Base-by-base conservation (phyloP, 2,113 vertebrate genomes). In the Cervus canadensis region DNA sequence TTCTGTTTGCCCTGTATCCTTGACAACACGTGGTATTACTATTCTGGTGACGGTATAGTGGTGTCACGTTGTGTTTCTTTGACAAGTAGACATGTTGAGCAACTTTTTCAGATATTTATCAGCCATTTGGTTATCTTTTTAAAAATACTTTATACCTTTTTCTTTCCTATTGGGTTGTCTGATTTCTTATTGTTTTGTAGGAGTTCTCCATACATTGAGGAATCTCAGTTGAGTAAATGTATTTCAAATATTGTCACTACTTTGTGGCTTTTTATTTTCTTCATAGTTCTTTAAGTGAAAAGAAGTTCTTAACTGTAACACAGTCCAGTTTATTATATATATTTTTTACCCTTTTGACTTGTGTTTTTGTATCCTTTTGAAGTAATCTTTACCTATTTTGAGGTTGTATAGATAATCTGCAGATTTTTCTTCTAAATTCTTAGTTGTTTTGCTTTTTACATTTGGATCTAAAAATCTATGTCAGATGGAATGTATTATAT, bases 181-280 rank as follows among this genome's bases (percentile, higher is more conserved):
- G 36, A 71, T 94, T 90, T 92, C 82, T 96, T 50, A 40, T 21
- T 88, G 30, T 48, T 92, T 96, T 62, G 1, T 43, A 71, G 40
- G 15, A 43, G 6, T 50, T 78, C 28, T 92, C 90, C 64, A 33
- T 78, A 76, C n/a, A 64, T 81, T 76, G 86, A 95, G 3, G 30
- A 11, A 25, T 92, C 21, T 87, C 26, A 87, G 7, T 40, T 85
- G 76, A 93, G 10, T 93, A 93, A 82, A 57, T 62, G 15, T 50
- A 74, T 74, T 94, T 19, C 15, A 84, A 30, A 23, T 94, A 64
- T 87, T 15, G 74, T 88, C 30, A 82, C 79, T 11, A 21, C 25
- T 93, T 71, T 91, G 16, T 62, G 45, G 12, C n/a, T 78, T 76
- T 78, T 91, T 79, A 56, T 88, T 96, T 96, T 88, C 74, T 90